These are phyloP conservation scores for Pantelozetes paolii DNA, from an alignment of 2,888 invertebrate species.

Conservation along the genomic window DNA sequence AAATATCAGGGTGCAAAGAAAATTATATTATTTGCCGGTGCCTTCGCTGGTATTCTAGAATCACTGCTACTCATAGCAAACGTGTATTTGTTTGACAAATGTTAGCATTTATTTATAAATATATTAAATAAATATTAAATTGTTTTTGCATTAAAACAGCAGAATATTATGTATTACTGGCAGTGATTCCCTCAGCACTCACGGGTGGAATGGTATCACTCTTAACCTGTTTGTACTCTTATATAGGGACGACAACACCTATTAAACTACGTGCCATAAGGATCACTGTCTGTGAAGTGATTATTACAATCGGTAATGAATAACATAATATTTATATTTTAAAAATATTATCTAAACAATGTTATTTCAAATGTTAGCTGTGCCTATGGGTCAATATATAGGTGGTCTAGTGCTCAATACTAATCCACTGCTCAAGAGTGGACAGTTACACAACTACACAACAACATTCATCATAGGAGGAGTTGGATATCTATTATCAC, in stretches of 20 bases:
- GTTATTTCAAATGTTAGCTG: constrained; percentile 4
- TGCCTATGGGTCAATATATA: constrained; percentile 5
- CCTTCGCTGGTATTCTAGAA: background rate
- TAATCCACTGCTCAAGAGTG: background rate
- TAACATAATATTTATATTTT: background rate
- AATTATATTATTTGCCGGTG: background rate
- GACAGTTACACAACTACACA: constrained; percentile 36
- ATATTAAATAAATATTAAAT: background rate
- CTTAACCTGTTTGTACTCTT: constrained; percentile 20
- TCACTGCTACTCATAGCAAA: background rate
- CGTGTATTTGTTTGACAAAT: constrained; percentile 7
- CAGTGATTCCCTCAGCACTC: background rate
- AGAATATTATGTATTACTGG: background rate
- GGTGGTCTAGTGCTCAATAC: constrained; percentile 29
- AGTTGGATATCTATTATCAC: background rate
- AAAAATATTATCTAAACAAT: no score
- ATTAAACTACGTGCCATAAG: background rate
- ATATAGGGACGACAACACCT: constrained; percentile 34
- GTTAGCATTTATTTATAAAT: background rate
- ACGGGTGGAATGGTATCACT: constrained; percentile 30
- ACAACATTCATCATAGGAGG: constrained; percentile 4
- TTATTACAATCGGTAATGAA: background rate
- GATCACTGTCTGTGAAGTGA: background rate
- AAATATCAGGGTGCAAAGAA: constrained; percentile 29
- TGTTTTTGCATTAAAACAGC: background rate